These are phyloP conservation scores for Rhopalosiphum padi DNA, from an alignment of 1,140 invertebrate genomes.

Conservation along the genomic window DNA sequence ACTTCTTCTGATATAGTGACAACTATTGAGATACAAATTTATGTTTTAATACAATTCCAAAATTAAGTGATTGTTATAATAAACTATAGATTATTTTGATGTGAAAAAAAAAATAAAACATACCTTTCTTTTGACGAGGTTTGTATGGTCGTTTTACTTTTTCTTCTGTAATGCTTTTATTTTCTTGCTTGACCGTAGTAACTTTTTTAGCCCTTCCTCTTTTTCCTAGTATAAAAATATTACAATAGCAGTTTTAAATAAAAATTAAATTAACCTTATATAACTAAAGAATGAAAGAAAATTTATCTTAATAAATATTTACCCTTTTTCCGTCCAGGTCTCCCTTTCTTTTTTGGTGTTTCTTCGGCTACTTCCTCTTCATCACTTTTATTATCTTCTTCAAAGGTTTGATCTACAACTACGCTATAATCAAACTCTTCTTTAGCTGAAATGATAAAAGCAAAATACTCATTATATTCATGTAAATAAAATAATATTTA, in stretches of 20 bases:
- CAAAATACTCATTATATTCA: neutral
- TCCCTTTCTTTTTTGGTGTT: neutral
- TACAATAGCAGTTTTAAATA: neutral
- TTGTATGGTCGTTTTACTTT: slow-evolving; percentile 37
- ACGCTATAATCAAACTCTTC: slow-evolving; percentile 1
- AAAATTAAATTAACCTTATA: neutral
- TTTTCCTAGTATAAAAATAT: slow-evolving; percentile 6
- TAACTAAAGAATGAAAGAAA: neutral
- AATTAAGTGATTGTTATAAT: neutral
- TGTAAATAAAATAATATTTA: neutral
- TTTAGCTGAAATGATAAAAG: neutral
- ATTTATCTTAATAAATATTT: neutral
- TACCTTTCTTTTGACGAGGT: slow-evolving; percentile 52
- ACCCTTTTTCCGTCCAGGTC: slow-evolving; percentile 47
- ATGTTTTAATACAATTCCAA: neutral
- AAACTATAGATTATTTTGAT: neutral
- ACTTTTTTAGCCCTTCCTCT: slow-evolving; percentile 43
- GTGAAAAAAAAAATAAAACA: neutral
- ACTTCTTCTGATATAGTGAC: slow-evolving; percentile 39
- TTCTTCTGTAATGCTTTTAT: neutral
- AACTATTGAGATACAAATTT: neutral
- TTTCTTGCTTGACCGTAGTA: neutral
- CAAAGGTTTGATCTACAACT: neutral
- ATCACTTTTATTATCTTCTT: slow-evolving; percentile 33
- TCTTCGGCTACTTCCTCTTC: slow-evolving; percentile 33